Percentiles rank a stretch among this genome's conserved stretches.
These are phyloP conservation scores for Caenorhabditis sinica DNA, from an alignment of 2,888 invertebrate species.

Conservation along the genomic window DNA sequence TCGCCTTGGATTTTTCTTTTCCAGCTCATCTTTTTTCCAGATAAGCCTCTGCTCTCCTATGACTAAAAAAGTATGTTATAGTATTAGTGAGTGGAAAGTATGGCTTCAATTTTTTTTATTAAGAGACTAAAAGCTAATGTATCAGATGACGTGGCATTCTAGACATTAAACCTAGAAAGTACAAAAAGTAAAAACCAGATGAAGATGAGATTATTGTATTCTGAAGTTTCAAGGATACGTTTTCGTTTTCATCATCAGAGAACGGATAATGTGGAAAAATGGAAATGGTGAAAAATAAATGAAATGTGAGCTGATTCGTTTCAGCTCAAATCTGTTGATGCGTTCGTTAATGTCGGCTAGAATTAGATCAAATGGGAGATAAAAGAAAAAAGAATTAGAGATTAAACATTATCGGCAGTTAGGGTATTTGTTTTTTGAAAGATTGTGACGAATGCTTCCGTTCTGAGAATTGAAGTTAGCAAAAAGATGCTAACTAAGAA, in stretches of 20 bases:
- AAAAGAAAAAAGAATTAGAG: neutral
- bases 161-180: neutral
- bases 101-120: conserved; percentile 6
- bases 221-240: neutral
- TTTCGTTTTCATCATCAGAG: neutral
- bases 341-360: conserved; percentile 8
- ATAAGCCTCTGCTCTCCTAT: neutral
- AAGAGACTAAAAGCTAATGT: conserved; percentile 22
- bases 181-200: neutral
- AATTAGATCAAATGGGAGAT: conserved; percentile 41
- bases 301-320: conserved; percentile 5
- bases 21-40: conserved; percentile 13
- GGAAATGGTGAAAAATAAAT: neutral
- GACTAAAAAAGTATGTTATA: conserved; percentile 23
- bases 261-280: neutral
- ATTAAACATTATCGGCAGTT: neutral
- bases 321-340: conserved; percentile 25
- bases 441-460: too few species aligned
- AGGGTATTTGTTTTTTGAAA: too few species aligned
- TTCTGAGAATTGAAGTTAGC: too few species aligned
- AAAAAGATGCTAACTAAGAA: too few species aligned
- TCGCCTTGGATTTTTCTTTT: neutral
- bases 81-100: conserved; percentile 5
- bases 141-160: neutral
- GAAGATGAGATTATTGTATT: neutral